Evolutionary conservation across 2,113 vertebrate genomes (phyloP).

Genomic region (Xyliphius kryptos): DNA sequence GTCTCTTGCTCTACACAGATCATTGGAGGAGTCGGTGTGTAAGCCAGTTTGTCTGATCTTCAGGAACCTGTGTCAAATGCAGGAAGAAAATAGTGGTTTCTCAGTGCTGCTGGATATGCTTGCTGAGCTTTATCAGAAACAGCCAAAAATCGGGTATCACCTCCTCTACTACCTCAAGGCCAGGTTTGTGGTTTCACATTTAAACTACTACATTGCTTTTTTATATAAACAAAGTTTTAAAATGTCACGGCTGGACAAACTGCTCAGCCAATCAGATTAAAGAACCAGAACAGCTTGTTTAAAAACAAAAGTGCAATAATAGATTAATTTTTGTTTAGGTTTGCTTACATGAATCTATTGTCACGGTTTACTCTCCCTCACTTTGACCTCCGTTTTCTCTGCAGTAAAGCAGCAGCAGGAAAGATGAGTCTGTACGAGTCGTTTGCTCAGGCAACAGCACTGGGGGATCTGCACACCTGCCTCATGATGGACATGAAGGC

Average conservation of each 20-base stretch:
- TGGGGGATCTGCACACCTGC: constrained; percentile 92
- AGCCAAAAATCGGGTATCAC: constrained; percentile 96
- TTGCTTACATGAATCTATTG: no score
- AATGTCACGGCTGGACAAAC: no score
- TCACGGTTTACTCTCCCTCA: not conserved
- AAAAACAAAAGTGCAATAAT: no score
- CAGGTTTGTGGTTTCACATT: constrained; percentile 68
- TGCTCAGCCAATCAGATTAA: no score
- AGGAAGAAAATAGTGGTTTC: constrained; percentile 93
- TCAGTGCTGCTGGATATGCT: constrained; percentile 87
- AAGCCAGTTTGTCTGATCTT: constrained; percentile 93
- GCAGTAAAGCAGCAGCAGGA: constrained; percentile 85
- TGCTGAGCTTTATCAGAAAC: constrained; percentile 93
- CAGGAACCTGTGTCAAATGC: constrained; percentile 95
- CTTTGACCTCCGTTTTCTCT: no score
- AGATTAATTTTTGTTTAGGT: no score
- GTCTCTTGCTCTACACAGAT: constrained; percentile 58
- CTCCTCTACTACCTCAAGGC: constrained; percentile 91
- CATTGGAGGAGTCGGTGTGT: constrained; percentile 91
- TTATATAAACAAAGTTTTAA: no score
- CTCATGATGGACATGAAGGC: constrained; percentile 99
- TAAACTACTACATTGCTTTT: no score
- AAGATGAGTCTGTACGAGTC: constrained; percentile 96
- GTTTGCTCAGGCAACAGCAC: constrained; percentile 89
- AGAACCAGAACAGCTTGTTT: no score